Conservation (phyloP, 1,140 invertebrate species). For the Teleogryllus occipitalis region DNA sequence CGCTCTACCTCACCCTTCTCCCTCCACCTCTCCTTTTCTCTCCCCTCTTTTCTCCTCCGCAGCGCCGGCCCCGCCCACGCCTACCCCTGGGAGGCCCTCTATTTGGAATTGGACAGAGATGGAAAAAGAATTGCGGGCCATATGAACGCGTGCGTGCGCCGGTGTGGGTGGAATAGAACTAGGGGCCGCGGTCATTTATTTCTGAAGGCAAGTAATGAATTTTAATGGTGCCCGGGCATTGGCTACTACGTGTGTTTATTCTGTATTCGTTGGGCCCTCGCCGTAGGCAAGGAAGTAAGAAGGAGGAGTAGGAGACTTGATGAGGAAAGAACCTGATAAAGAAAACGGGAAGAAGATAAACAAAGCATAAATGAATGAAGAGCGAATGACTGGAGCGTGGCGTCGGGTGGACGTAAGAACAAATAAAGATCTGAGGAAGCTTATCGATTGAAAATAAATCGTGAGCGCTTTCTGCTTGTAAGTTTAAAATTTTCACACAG, state of each 20-base stretch:
- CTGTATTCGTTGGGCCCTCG: not conserved
- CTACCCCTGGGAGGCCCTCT: not conserved
- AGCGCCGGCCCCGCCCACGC: not conserved
- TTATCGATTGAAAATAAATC: no score
- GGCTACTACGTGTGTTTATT: not conserved
- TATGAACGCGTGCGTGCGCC: not conserved
- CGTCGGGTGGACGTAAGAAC: not conserved
- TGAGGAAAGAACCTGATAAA: not conserved
- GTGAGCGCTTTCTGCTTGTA: no score
- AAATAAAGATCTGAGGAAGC: not conserved
- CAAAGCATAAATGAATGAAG: not conserved
- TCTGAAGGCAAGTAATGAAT: slow-evolving; percentile 1
- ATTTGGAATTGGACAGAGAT: not conserved
- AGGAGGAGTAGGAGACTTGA: not conserved
- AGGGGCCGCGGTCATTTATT: not conserved
- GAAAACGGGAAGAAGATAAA: not conserved
- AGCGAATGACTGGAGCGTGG: not conserved
- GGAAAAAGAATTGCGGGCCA: not conserved
- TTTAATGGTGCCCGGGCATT: not conserved
- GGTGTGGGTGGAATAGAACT: not conserved
- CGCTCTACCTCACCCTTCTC: no score
- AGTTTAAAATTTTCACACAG: no score
- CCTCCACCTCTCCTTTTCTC: no score
- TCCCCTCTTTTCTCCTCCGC: not conserved
- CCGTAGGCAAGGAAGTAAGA: not conserved